Percentiles rank a stretch among this genome's conserved stretches.
These are phyloP conservation scores for Oenanthe oenanthe DNA, from an alignment of 2,113 vertebrate genomes.

Conservation along the genomic window DNA sequence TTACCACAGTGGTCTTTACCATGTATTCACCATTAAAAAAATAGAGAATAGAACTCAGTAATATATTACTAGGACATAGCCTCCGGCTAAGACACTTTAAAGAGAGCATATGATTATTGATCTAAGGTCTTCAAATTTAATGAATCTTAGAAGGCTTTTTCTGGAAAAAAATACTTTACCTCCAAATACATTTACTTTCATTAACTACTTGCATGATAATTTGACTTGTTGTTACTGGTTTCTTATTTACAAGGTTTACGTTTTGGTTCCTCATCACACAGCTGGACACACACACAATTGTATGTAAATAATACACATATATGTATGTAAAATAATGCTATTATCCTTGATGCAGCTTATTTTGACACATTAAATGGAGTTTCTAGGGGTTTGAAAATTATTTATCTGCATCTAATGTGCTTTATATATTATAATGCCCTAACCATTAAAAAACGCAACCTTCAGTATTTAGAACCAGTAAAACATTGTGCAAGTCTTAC, in stretches of 20 bases:
- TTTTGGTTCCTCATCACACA: background rate
- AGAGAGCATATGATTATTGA: background rate
- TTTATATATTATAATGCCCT: fast-evolving
- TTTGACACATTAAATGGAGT: background rate
- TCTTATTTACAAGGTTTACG: background rate
- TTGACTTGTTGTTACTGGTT: background rate
- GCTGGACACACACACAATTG: background rate
- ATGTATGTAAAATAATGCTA: background rate
- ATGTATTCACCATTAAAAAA: background rate
- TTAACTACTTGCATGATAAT: background rate
- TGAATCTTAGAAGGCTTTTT: background rate
- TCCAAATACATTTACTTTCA: background rate
- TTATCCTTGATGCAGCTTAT: background rate
- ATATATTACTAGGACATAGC: background rate
- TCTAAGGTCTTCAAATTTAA: background rate
- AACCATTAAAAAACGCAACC: background rate
- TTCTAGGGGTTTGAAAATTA: background rate
- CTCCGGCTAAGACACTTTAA: background rate
- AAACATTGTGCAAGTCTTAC: background rate
- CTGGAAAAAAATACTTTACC: background rate
- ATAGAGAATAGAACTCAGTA: background rate
- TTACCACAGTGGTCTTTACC: background rate
- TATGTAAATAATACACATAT: too few relatives aligned
- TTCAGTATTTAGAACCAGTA: background rate
- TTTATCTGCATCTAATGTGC: background rate